A percentile compares a stretch with the other conserved stretches of the same genome.
Evolutionary conservation across 2,797 vertebrate genomes (phyloP).

Genomic region (Varecia variegata): DNA sequence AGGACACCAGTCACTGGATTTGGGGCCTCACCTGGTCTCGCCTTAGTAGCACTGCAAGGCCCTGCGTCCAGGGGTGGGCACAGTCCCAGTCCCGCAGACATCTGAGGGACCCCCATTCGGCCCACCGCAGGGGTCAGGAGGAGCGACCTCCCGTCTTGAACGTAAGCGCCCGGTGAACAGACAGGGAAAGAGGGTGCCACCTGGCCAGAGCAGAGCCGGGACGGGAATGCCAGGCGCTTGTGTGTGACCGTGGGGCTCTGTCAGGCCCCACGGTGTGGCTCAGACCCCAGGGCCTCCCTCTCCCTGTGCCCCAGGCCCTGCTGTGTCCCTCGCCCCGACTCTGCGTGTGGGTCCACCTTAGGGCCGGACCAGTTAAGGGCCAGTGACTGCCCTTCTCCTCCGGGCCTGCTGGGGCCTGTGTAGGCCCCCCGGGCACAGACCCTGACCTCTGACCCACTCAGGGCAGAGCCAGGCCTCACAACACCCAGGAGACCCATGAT

Average conservation of each 20-base stretch:
- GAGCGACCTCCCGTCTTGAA: fast-evolving
- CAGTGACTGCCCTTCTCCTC: not conserved
- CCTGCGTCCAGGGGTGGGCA: not conserved
- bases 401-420: not conserved
- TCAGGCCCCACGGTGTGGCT: not conserved
- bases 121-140: fast-evolving
- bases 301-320: not conserved
- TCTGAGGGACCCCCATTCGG: not conserved
- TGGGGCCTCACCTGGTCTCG: not conserved
- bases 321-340: not conserved
- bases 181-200: not conserved
- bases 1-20: not conserved
- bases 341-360: not conserved
- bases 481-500: not conserved
- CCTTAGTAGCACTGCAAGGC: not conserved
- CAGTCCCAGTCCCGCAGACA: fast-evolving
- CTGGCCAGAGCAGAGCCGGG: not conserved
- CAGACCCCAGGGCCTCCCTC: not conserved
- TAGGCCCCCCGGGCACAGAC: not conserved
- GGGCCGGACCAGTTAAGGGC: not conserved
- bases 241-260: not conserved
- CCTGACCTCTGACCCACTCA: not conserved
- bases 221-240: fast-evolving
- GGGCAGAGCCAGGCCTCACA: not conserved
- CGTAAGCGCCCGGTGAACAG: not conserved